A percentile compares a stretch with the other conserved stretches of the same genome.
These are phyloP conservation scores for Hypothenemus hampei DNA, from an alignment of 1,140 invertebrate species.

Conservation along the genomic window DNA sequence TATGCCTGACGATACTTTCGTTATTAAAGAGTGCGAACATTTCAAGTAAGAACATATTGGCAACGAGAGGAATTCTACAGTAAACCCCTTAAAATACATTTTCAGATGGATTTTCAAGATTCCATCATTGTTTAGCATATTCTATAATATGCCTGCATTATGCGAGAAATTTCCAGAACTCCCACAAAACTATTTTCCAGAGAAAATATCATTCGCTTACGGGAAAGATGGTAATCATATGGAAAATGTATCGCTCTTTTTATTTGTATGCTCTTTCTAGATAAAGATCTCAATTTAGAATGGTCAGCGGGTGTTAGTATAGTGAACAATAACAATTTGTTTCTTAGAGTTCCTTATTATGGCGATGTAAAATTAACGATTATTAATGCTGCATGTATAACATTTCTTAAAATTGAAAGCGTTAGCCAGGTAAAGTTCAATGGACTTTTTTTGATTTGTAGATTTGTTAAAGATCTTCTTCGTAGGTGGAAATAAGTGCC, in stretches of 20 bases:
- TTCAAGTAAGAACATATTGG: constrained; percentile 33
- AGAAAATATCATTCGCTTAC: constrained; percentile 35
- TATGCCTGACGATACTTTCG: constrained; percentile 19
- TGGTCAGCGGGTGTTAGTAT: constrained; percentile 50
- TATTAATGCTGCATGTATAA: constrained; percentile 32
- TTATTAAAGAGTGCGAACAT: constrained; percentile 37
- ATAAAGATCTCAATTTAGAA: constrained; percentile 34
- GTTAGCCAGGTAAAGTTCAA: constrained; percentile 51
- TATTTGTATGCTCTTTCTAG: constrained; percentile 13
- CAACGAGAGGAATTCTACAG: too few relatives aligned
- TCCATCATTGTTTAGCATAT: constrained; percentile 28
- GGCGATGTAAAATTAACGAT: constrained; percentile 69
- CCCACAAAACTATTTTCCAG: constrained; percentile 29
- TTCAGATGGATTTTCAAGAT: constrained; percentile 41
- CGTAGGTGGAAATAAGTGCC: constrained; percentile 63
- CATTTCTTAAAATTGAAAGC: constrained; percentile 47
- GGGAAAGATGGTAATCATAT: too few relatives aligned
- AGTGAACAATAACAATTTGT: constrained; percentile 55
- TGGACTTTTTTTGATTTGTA: neutral
- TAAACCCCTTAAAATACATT: too few relatives aligned
- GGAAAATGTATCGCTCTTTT: too few relatives aligned
- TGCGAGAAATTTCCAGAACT: constrained; percentile 44
- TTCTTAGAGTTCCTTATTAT: constrained; percentile 59
- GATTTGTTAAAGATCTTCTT: constrained; percentile 5
- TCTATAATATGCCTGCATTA: constrained; percentile 44